phyloP scores from a whole-genome alignment of 64 coral and sea anemone genomes.

The Dendronephthya gigantea region DNA sequence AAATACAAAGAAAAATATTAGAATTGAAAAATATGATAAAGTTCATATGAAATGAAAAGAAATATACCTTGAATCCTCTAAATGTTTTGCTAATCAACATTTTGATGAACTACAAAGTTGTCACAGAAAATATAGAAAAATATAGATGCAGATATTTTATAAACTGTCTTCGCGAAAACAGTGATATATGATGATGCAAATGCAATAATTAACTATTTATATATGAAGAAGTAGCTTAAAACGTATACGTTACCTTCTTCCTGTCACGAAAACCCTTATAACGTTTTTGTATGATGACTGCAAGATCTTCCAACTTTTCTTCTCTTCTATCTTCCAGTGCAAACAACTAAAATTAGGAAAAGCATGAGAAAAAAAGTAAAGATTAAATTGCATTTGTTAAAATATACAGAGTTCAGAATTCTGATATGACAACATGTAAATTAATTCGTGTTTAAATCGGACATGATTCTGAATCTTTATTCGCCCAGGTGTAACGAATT shows the following conservation, averaged over 20 bases:
- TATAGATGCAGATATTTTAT: too few relatives aligned
- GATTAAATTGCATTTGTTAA: neutral
- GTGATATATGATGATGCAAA: neutral
- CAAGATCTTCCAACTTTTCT: conserved; percentile 64
- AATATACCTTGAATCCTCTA: conserved; percentile 65
- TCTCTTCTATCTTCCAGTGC: conserved; percentile 74
- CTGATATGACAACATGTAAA: too few relatives aligned
- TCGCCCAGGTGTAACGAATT: too few relatives aligned
- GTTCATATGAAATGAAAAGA: neutral
- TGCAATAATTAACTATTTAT: neutral
- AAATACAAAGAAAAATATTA: neutral
- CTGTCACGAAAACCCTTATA: conserved; percentile 70
- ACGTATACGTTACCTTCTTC: conserved; percentile 38
- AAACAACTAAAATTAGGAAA: conserved; percentile 56
- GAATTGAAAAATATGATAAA: neutral
- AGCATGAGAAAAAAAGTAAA: neutral
- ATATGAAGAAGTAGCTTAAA: neutral
- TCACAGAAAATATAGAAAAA: neutral
- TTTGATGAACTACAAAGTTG: conserved; percentile 40
- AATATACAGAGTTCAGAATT: too few relatives aligned
- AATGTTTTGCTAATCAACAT: conserved; percentile 92
- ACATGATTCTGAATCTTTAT: too few relatives aligned
- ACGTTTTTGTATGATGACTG: conserved; percentile 79
- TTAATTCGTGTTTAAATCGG: too few relatives aligned
- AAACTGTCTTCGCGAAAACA: too few relatives aligned